These are phyloP conservation scores for Gymnoscopelus braueri DNA, from an alignment of 2,797 vertebrate genomes.

Conservation along the genomic window DNA sequence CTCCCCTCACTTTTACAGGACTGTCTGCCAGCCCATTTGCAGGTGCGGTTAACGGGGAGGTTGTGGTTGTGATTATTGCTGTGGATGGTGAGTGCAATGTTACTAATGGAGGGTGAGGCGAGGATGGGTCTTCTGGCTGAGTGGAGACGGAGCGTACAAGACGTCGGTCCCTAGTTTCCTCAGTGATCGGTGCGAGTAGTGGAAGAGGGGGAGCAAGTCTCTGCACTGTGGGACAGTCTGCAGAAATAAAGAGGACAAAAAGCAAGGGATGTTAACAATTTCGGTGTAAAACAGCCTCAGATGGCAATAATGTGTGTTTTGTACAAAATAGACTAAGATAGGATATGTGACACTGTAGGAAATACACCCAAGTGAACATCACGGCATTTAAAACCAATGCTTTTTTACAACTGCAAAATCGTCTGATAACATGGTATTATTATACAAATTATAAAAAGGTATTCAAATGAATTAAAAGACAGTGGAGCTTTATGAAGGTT, in stretches of 20 bases:
- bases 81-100: constrained; percentile 42
- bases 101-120: constrained; percentile 19
- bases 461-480: too few relatives aligned
- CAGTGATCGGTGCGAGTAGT: constrained; percentile 85
- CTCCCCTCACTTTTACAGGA: constrained; percentile 40
- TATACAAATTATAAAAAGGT: too few relatives aligned
- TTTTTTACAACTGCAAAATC: too few relatives aligned
- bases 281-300: not conserved
- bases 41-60: constrained; percentile 14
- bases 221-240: constrained; percentile 72
- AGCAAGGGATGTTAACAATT: not conserved
- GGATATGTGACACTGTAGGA: too few relatives aligned
- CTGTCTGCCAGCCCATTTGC: constrained; percentile 22
- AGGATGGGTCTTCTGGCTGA: constrained; percentile 48
- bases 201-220: constrained; percentile 79
- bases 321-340: too few relatives aligned
- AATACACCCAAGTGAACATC: too few relatives aligned
- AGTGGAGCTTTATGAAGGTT: too few relatives aligned
- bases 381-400: too few relatives aligned
- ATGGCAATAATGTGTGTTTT: not conserved
- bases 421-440: too few relatives aligned
- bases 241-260: constrained; percentile 26
- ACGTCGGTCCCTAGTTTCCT: constrained; percentile 77
- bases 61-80: constrained; percentile 50
- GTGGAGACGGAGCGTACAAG: constrained; percentile 57